Evolutionary conservation across 2,888 invertebrate genomes (phyloP), one percentile per base, ranked within the genome.

Genomic region (Saturnia pavonia): DNA sequence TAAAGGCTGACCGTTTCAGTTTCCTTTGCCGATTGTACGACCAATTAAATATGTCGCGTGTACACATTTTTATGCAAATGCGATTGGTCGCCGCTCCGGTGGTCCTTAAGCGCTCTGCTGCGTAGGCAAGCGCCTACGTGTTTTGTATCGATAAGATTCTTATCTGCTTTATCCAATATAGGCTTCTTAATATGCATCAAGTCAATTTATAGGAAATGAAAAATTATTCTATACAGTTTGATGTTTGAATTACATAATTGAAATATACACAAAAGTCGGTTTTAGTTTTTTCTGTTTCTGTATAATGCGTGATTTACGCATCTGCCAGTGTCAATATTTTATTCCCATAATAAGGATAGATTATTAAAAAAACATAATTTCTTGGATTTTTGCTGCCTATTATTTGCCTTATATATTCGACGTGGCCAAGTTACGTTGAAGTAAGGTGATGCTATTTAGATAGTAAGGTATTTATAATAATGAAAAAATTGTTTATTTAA

Each of bases 21-120:
- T 68, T 43, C 60, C 71, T 34, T 71, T 65, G 68, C 63, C 71
- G 65, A 68, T 48, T 48, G 71, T 71, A 71, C 71, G 80, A 87
- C 89, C 91, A 91, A 91, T 91, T 91, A 91, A 88, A 85, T 87
- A 88, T 90, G 91, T 90, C 85, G 78, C 75, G 77, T n/a, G 65
- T 65, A 65, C 14, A 86, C 87, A 91, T 91, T 91, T 91, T 91
- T 91, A 92, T 92, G 91, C 88, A 85, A 92, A 92, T 91, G 84
- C 72, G 69, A 78, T 80, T 77, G 77, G 78, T 79, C 80, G 69
- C 71, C 67, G 75, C 67, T 74, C 73, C 80, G 88, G 89, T 89
- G 89, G 89, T 88, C 88, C 74, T 40, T 34, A 34, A 63, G 63
- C 27, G 27, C 16, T 72, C 74, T 75, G 80, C 77, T 79, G 80